phyloP scores from a whole-genome alignment of 2,888 invertebrate genomes.

The Agrochola litura region DNA sequence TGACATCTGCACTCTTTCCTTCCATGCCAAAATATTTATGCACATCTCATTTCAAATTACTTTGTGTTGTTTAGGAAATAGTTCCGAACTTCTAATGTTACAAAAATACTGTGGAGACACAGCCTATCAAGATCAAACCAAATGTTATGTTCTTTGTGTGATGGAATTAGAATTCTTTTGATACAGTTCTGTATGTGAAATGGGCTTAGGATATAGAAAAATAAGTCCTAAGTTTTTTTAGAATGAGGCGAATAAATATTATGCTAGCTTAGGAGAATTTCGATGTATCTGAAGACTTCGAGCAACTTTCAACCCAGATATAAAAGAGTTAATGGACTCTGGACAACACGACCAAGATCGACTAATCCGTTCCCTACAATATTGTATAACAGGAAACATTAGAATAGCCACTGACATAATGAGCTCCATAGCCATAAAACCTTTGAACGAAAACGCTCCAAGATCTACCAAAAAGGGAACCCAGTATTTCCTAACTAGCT shows the following conservation, averaged over 20 bases:
- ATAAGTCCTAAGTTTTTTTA: background rate
- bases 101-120: conserved; percentile 29
- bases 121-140: conserved; percentile 34
- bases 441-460: conserved; percentile 12
- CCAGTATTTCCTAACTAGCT: conserved; percentile 10
- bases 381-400: background rate
- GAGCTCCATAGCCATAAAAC: conserved; percentile 5
- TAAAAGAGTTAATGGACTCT: no score
- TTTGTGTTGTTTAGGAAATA: conserved; percentile 14
- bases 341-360: background rate
- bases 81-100: conserved; percentile 16
- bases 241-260: background rate
- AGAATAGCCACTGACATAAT: conserved; percentile 15
- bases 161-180: conserved; percentile 31
- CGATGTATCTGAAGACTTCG: background rate
- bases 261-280: no score
- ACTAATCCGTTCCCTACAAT: background rate
- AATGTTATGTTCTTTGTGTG: conserved; percentile 18
- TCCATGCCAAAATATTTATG: conserved; percentile 51
- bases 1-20: conserved; percentile 51
- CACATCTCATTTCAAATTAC: conserved; percentile 30
- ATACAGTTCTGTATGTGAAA: conserved; percentile 5
- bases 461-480: conserved; percentile 7
- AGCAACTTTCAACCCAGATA: background rate
- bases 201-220: background rate